Conservation (phyloP, 2,113 vertebrate genomes). For the Raja brachyura region DNA sequence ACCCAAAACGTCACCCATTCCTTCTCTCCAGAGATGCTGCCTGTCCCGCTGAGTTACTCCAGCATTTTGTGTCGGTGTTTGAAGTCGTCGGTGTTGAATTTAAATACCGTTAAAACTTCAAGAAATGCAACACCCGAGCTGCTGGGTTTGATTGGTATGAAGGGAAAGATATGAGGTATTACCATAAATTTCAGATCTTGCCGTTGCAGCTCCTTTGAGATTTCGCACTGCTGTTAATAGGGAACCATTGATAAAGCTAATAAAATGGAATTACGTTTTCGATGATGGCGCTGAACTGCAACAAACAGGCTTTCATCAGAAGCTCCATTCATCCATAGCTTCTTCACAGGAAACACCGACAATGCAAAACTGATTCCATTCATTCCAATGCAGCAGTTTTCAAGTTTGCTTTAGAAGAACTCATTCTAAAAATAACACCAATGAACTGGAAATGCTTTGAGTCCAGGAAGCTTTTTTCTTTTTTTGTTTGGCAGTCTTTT, state of each 20-base stretch:
- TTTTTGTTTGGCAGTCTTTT: background rate
- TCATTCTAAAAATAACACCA: background rate
- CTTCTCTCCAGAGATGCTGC: too few species aligned
- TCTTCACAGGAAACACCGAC: background rate
- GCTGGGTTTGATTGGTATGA: background rate
- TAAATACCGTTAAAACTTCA: background rate
- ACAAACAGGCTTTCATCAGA: slow-evolving; percentile 29
- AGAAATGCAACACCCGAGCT: background rate
- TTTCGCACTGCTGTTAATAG: background rate
- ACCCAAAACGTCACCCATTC: too few species aligned
- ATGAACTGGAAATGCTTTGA: background rate
- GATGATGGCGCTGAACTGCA: background rate
- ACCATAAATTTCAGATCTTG: background rate
- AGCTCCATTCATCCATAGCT: background rate
- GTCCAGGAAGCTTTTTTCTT: background rate
- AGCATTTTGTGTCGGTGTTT: too few species aligned
- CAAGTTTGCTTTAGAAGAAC: background rate
- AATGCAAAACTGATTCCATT: slow-evolving; percentile 23
- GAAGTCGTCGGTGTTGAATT: background rate
- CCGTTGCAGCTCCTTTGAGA: background rate
- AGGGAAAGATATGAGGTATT: background rate
- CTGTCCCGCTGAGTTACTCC: too few species aligned
- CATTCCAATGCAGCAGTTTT: slow-evolving; percentile 1
- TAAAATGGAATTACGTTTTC: background rate
- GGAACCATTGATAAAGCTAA: background rate